Evolutionary conservation across 2,797 vertebrate genomes (phyloP).

Genomic region (Macropodus opercularis): DNA sequence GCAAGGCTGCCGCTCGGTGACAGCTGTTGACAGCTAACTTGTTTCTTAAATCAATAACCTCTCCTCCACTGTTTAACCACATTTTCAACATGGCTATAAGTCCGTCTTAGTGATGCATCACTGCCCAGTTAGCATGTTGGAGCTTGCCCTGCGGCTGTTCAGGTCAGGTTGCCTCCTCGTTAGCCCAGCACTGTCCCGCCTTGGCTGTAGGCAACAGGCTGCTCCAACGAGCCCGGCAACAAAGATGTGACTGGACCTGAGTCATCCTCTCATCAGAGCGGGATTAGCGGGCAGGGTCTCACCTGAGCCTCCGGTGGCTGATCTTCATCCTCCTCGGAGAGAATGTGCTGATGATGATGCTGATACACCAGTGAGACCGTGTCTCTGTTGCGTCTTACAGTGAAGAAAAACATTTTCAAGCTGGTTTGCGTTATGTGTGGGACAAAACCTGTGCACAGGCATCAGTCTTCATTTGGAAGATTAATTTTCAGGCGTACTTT

Average conservation of each 20-base stretch:
- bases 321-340: background rate
- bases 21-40: slow-evolving; percentile 33
- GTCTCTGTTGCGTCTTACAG: slow-evolving; percentile 36
- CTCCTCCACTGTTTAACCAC: slow-evolving; percentile 7
- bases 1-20: slow-evolving; percentile 10
- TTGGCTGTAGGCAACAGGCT: slow-evolving; percentile 43
- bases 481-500: slow-evolving; percentile 65
- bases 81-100: background rate
- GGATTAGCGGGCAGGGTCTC: slow-evolving; percentile 66
- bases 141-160: slow-evolving; percentile 8
- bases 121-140: slow-evolving; percentile 2
- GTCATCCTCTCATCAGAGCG: slow-evolving; percentile 39
- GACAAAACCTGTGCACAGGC: too few species aligned
- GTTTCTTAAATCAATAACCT: slow-evolving; percentile 17
- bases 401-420: slow-evolving; percentile 27
- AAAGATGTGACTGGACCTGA: slow-evolving; percentile 41
- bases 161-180: slow-evolving; percentile 24
- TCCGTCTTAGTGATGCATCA: slow-evolving; percentile 20
- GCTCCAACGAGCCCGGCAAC: slow-evolving; percentile 20
- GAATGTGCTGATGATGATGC: too few species aligned
- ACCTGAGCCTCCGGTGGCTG: slow-evolving; percentile 16
- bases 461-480: slow-evolving; percentile 65
- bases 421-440: slow-evolving; percentile 24
- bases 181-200: slow-evolving; percentile 37
- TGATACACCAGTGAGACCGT: background rate